Evolutionary conservation across 2,797 vertebrate species (phyloP).

Genomic region (Prunella strophiata): DNA sequence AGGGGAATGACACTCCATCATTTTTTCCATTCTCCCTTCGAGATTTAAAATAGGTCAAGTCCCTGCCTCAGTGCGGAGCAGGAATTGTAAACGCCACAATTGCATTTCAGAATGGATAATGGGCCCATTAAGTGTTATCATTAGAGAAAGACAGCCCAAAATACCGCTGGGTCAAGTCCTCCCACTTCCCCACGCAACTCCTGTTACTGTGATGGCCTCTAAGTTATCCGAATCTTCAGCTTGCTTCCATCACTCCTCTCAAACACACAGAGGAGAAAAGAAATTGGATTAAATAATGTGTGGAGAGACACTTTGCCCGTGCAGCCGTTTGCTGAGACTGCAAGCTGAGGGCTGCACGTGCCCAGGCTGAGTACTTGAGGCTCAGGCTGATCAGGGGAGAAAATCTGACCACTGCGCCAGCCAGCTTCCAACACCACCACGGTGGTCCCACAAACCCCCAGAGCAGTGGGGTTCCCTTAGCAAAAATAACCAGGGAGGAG

Average conservation of each 20-base stretch:
- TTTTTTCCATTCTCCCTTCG: not conserved
- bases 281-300: not conserved
- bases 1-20: not conserved
- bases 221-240: not conserved
- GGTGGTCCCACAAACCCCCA: accelerated
- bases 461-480: accelerated
- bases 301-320: not conserved
- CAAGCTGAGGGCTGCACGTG: not conserved
- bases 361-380: not conserved
- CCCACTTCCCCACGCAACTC: not conserved
- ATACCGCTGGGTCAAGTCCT: not conserved
- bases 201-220: not conserved
- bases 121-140: not conserved
- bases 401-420: not conserved
- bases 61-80: not conserved
- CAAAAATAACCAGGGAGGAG: not conserved
- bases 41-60: not conserved
- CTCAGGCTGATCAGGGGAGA: not conserved
- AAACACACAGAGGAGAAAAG: not conserved
- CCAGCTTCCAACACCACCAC: not conserved
- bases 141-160: not conserved
- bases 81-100: not conserved
- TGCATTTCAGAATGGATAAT: not conserved
- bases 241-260: not conserved
- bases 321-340: not conserved